Conservation (phyloP, 2,888 invertebrate genomes). For the Ceriagrion tenellum region DNA sequence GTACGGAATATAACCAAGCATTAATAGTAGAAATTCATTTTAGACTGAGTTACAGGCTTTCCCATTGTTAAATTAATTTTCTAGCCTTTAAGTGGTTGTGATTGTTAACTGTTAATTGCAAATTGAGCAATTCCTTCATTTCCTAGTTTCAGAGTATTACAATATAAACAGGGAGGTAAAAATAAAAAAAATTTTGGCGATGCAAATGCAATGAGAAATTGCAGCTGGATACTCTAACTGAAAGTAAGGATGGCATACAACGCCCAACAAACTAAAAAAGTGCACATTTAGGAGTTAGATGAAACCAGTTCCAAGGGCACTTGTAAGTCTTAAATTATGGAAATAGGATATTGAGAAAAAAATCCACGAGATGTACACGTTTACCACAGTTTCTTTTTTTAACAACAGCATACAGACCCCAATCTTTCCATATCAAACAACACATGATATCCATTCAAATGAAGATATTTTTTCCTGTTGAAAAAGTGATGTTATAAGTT, state of each 20-base stretch:
- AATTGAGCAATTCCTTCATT: slow-evolving; percentile 68
- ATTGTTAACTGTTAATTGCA: slow-evolving; percentile 67
- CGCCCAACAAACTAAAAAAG: slow-evolving; percentile 32
- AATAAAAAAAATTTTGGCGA: neutral
- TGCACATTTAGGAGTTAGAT: slow-evolving; percentile 45
- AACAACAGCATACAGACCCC: slow-evolving; percentile 68
- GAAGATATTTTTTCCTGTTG: slow-evolving; percentile 66
- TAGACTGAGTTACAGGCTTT: slow-evolving; percentile 27
- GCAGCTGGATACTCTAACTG: slow-evolving; percentile 51
- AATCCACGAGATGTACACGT: slow-evolving; percentile 65
- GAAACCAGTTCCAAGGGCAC: slow-evolving; percentile 65
- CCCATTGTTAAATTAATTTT: slow-evolving; percentile 37
- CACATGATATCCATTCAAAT: slow-evolving; percentile 67
- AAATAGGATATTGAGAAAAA: slow-evolving; percentile 64
- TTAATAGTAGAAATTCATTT: slow-evolving; percentile 58
- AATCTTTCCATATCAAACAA: slow-evolving; percentile 68
- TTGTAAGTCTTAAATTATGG: slow-evolving; percentile 66
- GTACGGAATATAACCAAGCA: slow-evolving; percentile 64
- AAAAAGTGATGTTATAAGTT: slow-evolving; percentile 68
- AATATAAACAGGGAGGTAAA: slow-evolving; percentile 63
- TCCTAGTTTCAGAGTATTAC: slow-evolving; percentile 53
- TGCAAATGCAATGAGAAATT: slow-evolving; percentile 61
- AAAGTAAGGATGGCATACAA: slow-evolving; percentile 55
- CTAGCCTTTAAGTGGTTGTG: slow-evolving; percentile 46
- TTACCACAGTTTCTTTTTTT: slow-evolving; percentile 68